Base-by-base conservation (phyloP, 2,113 vertebrate genomes). In the Astatoreochromis straeleni region DNA sequence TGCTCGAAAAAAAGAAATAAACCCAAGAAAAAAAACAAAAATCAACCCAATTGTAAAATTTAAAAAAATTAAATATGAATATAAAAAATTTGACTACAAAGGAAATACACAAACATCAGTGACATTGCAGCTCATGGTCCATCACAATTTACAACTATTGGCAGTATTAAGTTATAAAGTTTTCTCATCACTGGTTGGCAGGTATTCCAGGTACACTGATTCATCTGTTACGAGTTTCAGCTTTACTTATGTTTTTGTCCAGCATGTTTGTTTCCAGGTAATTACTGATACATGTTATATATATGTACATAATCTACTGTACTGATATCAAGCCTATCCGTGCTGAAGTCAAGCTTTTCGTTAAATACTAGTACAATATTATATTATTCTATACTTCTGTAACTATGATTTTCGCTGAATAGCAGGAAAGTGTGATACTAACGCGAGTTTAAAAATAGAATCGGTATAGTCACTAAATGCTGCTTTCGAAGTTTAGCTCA, bases 371-470 rank as follows among this genome's bases (percentile, higher is more conserved):
- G 0, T 31, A 31, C 57, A 60, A 60, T 60, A 60, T 60, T 31
- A 58, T 60, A 4, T n/a, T 14, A 17, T 24, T 26, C 2, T 26
- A 73, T 26, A 45, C 7, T 16, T 45, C 38, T 45, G n/a, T 42
- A 24, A 24, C 68, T 45, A 73, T 70, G n/a, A 70, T 21, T 40
- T 38, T 68, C 0, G n/a, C 63, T 40, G 63, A 40, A 68, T 40
- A 40, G 4, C n/a, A 68, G 63, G 1, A 13, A 35, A 68, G 63
- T 68, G 31, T 68, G n/a, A 40, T 13, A 68, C 19, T 33, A 68
- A 24, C 0, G 0, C 0, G 4, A 68, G 35, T 21, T 40, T 70
- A 26, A 45, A 42, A 26, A 26, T 45, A 16, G 13, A 10, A 73
- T 26, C 2, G 0, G 0, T 2, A 21, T 38, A 21, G 33, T 70